Conservation (phyloP, 2,888 invertebrate genomes). For the Synergus umbraculus region DNA sequence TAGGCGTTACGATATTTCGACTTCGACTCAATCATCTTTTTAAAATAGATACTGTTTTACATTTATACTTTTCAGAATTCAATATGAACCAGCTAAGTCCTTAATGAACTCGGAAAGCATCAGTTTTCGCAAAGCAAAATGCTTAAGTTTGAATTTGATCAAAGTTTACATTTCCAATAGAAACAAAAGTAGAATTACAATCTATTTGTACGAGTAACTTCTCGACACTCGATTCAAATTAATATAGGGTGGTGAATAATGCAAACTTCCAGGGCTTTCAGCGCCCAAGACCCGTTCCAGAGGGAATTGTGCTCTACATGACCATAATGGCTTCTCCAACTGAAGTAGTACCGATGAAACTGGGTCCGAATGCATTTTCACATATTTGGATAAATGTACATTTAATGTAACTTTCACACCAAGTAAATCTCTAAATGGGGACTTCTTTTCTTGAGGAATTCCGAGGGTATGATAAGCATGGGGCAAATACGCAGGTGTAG, state of each 20-base stretch:
- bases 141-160: neutral
- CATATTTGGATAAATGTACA: constrained; percentile 2
- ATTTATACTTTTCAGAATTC: neutral
- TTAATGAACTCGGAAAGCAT: neutral
- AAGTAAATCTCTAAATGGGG: no score
- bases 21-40: no score
- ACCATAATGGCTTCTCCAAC: constrained; percentile 22
- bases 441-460: neutral
- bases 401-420: constrained; percentile 1
- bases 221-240: constrained; percentile 30
- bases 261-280: constrained; percentile 17
- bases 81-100: neutral
- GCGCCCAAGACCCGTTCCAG: neutral
- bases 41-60: neutral
- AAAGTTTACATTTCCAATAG: neutral
- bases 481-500: neutral
- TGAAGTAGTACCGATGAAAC: constrained; percentile 8
- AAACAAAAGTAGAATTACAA: constrained; percentile 20
- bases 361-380: constrained; percentile 18
- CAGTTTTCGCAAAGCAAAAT: neutral
- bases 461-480: neutral
- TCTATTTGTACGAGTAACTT: constrained; percentile 21
- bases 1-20: no score
- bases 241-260: constrained; percentile 31
- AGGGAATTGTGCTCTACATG: constrained; percentile 11